Evolutionary conservation across 1,140 invertebrate species (phyloP), one percentile per base, ranked within the genome.

Genomic region (Penaeus vannamei): DNA sequence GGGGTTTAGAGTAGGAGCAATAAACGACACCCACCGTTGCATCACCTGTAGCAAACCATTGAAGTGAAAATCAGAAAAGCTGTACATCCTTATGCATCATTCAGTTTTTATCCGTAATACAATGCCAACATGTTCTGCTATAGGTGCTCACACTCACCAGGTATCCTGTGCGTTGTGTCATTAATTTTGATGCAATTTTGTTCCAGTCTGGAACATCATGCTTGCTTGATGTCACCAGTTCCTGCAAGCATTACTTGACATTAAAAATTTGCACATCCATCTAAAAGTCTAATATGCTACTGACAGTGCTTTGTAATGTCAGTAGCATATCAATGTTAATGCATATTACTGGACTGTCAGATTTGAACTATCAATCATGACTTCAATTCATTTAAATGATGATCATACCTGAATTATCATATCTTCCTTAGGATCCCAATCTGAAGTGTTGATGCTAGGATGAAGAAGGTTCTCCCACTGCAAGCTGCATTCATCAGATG

Each of bases 381-480:
- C 36, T 42, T 42, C 36, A 42, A 42, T 42, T 42, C 36, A 10
- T 42, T 82, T 23, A 60, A 53, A 29, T 19, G 26, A 26, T 60
- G 23, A 42, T 36, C 88, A 26, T 32, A 89, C 88, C 83, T 84
- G 83, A n/a, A 89, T 76, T 19, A 42, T 61, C 0, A 90, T 36
- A 72, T 90, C 89, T 62, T 90, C 89, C 32, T 86, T 26, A 66
- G 85, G 83, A 8, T 72, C 81, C 46, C 79, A 90, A 22, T n/a
- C 7, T n/a, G 66, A 42, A 23, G 76, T 42, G 23, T 86, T 90
- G 32, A 90, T 90, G 60, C 12, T 26, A 32, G 82, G 89, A 42
- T 86, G 84, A 62, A 90, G 84, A 2, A 85, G 64, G 32, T 85
- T 86, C 29, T 86, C 64, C 89, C 89, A 90, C 69, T 69, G 77